Percentiles rank a stretch among this genome's conserved stretches.
These are phyloP conservation scores for Blennius ocellaris DNA, from an alignment of 2,113 vertebrate species.

Conservation along the genomic window DNA sequence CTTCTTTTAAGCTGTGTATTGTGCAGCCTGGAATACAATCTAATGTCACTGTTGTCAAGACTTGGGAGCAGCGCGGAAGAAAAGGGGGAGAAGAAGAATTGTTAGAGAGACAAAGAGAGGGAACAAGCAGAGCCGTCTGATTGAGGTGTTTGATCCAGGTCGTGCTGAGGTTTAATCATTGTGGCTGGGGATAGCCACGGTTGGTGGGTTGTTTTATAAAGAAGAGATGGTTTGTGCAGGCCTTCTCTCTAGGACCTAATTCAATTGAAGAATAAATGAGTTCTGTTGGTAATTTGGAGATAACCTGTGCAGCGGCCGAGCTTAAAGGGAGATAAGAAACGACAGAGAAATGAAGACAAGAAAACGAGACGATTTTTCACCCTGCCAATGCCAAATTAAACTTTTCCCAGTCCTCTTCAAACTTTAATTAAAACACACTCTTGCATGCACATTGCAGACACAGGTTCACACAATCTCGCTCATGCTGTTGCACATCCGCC, in stretches of 20 bases:
- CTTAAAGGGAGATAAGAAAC: slow-evolving; percentile 78
- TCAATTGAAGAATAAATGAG: slow-evolving; percentile 85
- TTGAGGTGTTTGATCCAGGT: slow-evolving; percentile 72
- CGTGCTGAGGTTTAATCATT: slow-evolving; percentile 61
- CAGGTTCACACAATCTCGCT: slow-evolving; percentile 41
- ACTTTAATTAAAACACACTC: slow-evolving; percentile 85
- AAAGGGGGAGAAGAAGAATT: slow-evolving; percentile 27
- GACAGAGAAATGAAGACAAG: slow-evolving; percentile 79
- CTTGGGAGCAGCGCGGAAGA: not conserved
- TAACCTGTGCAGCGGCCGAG: slow-evolving; percentile 78
- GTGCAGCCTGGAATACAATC: not conserved
- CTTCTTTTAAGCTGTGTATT: slow-evolving; percentile 22
- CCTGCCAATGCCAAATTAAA: slow-evolving; percentile 77
- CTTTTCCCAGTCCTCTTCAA: slow-evolving; percentile 67
- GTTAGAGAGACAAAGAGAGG: slow-evolving; percentile 41
- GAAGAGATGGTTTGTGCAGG: slow-evolving; percentile 52
- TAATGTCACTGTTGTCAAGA: slow-evolving; percentile 14
- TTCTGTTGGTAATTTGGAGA: slow-evolving; percentile 84
- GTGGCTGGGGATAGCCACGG: slow-evolving; percentile 46
- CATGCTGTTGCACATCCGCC: slow-evolving; percentile 30
- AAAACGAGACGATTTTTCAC: slow-evolving; percentile 80
- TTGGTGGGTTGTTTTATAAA: slow-evolving; percentile 59
- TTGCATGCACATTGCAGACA: slow-evolving; percentile 67
- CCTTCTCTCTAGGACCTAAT: slow-evolving; percentile 73
- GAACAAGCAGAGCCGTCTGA: slow-evolving; percentile 47